Conservation (phyloP, 2,888 invertebrate species). For the Ormia ochracea region DNA sequence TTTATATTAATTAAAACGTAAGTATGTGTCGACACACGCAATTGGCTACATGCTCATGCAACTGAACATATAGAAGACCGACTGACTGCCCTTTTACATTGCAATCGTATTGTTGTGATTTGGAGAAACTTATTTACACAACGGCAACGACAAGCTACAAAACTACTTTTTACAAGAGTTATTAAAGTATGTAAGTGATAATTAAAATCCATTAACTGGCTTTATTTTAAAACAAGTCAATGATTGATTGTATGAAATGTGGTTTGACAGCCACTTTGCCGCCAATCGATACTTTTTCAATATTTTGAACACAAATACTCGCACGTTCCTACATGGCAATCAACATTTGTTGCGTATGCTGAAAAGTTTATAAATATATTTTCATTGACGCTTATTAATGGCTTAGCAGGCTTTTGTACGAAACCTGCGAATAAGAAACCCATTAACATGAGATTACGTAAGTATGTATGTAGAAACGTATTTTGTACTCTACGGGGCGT, state of each 20-base stretch:
- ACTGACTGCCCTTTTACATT: background rate
- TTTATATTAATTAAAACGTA: background rate
- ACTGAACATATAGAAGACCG: background rate
- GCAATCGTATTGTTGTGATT: background rate
- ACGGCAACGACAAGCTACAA: background rate
- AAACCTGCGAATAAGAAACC: background rate
- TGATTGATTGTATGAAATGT: background rate
- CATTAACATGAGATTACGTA: background rate
- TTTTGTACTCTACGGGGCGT: background rate
- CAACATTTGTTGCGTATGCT: background rate
- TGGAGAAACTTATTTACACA: background rate
- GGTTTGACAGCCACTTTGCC: slow-evolving; percentile 4
- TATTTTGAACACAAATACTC: background rate
- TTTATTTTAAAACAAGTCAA: background rate
- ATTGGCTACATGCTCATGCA: background rate
- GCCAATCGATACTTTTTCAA: background rate
- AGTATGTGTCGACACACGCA: background rate
- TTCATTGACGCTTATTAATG: slow-evolving; percentile 22
- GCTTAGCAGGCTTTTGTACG: background rate
- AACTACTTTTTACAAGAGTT: background rate
- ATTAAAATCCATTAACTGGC: background rate
- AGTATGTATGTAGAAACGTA: background rate
- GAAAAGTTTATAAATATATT: background rate
- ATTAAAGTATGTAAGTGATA: background rate
- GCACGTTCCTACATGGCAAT: too few relatives aligned